Conservation (phyloP, 2,113 vertebrate genomes). For the Corvus hawaiiensis region DNA sequence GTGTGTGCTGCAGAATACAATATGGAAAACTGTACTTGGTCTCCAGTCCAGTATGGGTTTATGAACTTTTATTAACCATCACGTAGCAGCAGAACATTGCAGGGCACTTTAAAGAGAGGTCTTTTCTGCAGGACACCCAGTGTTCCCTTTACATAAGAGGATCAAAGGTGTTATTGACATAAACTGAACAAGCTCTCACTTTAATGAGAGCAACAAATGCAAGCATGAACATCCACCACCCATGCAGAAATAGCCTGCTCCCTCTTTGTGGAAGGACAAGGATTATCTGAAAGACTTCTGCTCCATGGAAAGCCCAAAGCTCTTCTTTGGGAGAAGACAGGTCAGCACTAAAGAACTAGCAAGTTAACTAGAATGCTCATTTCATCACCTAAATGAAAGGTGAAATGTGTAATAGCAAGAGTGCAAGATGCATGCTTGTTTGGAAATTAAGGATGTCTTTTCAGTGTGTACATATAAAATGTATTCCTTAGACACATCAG, state of each 20-base stretch:
- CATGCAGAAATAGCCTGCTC: neutral
- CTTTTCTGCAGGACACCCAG: neutral
- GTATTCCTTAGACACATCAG: neutral
- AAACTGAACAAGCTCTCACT: neutral
- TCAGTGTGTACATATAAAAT: neutral
- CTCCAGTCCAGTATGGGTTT: neutral
- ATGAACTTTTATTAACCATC: neutral
- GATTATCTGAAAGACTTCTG: neutral
- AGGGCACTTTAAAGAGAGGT: neutral
- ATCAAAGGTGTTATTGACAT: constrained; percentile 19
- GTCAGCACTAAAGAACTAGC: neutral
- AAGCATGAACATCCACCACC: neutral
- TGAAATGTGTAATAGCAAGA: neutral
- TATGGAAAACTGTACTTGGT: neutral
- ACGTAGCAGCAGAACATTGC: neutral
- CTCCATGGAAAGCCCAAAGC: neutral
- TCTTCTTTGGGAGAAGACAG: neutral
- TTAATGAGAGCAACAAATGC: neutral
- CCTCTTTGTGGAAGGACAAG: neutral
- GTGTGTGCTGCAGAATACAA: neutral
- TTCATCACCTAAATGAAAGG: neutral
- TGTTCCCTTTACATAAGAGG: neutral
- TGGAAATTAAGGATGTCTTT: neutral
- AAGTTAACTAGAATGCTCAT: neutral
- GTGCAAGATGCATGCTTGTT: neutral